These are phyloP conservation scores for Nyctereutes procyonoides DNA, from an alignment of 2,113 vertebrate species.

Conservation along the genomic window DNA sequence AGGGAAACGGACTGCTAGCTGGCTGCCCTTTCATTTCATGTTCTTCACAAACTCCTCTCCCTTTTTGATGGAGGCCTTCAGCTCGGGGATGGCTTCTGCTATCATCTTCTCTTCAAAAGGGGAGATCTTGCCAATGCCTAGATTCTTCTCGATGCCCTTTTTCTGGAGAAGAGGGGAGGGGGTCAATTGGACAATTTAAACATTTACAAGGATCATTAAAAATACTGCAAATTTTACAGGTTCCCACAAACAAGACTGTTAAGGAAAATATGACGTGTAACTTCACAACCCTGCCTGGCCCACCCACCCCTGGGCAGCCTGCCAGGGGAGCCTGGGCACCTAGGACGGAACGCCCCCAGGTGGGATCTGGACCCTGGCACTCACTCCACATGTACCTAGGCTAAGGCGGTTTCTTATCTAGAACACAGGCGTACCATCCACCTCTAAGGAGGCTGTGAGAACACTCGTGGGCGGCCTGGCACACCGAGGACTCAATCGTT, in stretches of 20 bases:
- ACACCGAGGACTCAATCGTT: fast-evolving
- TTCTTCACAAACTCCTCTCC: conserved; percentile 96
- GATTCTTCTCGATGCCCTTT: conserved; percentile 98
- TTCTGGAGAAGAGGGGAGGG: conserved; percentile 85
- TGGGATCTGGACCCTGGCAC: background rate
- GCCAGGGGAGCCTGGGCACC: background rate
- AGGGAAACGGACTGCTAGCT: conserved; percentile 75
- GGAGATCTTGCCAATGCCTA: conserved; percentile 94
- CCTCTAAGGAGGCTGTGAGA: background rate
- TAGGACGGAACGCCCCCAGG: fast-evolving
- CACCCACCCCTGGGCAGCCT: background rate
- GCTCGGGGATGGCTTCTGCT: conserved; percentile 91
- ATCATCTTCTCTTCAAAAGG: conserved; percentile 97
- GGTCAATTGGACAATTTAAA: background rate
- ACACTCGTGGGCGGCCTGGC: background rate
- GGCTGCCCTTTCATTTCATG: conserved; percentile 90
- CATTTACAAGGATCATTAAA: background rate
- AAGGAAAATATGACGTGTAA: background rate
- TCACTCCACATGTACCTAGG: fast-evolving
- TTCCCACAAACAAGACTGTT: background rate
- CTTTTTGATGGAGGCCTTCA: conserved; percentile 98
- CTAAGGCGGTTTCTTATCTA: background rate
- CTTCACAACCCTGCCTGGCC: background rate
- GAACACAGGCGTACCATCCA: fast-evolving
- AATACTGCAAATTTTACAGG: conserved; percentile 51